Evolutionary conservation across 2,797 vertebrate species (phyloP), one percentile per base, ranked within the genome.

Genomic region (Psittacula derbiana): DNA sequence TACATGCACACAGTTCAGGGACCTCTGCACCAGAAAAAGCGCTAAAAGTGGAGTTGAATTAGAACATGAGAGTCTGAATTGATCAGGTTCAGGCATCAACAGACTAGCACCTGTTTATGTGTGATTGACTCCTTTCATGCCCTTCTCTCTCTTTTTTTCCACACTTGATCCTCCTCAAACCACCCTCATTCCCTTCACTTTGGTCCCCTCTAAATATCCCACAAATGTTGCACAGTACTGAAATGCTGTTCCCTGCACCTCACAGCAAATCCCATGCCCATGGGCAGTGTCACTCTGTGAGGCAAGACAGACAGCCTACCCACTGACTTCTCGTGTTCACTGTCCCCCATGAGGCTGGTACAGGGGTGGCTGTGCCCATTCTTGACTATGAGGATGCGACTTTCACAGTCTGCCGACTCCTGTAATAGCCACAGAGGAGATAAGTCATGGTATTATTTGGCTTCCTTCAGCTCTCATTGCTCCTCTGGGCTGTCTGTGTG

Each of bases 271-370:
- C 10, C 16, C 12, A 4, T 44, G 25, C 3, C 7, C 3, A 2
- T 31, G 11, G 21, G 20, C n/a, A 41, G 25, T 36, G 24, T 53
- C 50, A 31, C 20, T 27, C 57, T 71, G 53, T 8, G 5, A 25
- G 25, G 11, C 12, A 14, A 8, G 13, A 10, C 3, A 3, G 40
- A 17, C 62, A 53, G 20, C n/a, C 16, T 65, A 25, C 27, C 11
- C 75, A 12, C 12, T 70, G 25, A 10, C 10, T 40, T 31, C 38
- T 70, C 9, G 4, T 27, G 36, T 20, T 41, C 7, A 9, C 7
- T 78, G 18, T 55, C 46, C 10, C 23, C 33, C 0, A 0, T 16
- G 46, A 12, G 15, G 3, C 1, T 4, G 8, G 1, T 24, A 14
- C 61, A 74, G 16, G 16, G 15, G 16, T 12, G 25, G 64, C 69